Conservation (phyloP, 2,113 vertebrate species). For the Bos javanicus region DNA sequence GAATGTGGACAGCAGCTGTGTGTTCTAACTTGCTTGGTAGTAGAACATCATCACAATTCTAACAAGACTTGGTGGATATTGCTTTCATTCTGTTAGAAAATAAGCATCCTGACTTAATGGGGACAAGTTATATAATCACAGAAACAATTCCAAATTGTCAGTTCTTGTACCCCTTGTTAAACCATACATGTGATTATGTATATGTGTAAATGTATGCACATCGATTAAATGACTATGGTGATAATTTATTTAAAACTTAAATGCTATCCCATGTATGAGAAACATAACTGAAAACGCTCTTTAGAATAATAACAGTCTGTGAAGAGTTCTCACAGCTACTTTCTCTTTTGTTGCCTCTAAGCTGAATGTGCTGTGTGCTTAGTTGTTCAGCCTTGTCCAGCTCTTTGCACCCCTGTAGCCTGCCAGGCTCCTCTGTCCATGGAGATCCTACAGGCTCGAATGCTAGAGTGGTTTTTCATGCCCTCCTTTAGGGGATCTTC, state of each 20-base stretch:
- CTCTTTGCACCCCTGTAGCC: background rate
- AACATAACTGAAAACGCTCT: background rate
- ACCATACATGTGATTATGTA: background rate
- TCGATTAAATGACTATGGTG: background rate
- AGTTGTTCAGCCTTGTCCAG: background rate
- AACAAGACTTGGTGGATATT: background rate
- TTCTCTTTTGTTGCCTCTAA: background rate
- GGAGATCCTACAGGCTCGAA: background rate
- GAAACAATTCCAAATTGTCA: background rate
- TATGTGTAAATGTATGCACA: background rate
- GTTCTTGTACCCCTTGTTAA: background rate
- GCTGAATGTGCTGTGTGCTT: background rate
- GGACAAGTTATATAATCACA: background rate
- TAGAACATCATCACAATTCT: background rate
- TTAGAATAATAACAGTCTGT: background rate
- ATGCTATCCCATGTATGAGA: background rate
- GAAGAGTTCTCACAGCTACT: background rate
- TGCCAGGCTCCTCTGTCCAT: background rate
- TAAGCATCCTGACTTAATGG: background rate
- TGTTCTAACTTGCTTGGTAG: background rate
- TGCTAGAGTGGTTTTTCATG: background rate
- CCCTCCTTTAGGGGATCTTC: background rate
- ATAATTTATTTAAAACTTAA: background rate
- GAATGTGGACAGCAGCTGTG: background rate
- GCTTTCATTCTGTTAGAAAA: background rate